phyloP scores from a whole-genome alignment of 2,113 vertebrate genomes.

The Tringa solitaria region DNA sequence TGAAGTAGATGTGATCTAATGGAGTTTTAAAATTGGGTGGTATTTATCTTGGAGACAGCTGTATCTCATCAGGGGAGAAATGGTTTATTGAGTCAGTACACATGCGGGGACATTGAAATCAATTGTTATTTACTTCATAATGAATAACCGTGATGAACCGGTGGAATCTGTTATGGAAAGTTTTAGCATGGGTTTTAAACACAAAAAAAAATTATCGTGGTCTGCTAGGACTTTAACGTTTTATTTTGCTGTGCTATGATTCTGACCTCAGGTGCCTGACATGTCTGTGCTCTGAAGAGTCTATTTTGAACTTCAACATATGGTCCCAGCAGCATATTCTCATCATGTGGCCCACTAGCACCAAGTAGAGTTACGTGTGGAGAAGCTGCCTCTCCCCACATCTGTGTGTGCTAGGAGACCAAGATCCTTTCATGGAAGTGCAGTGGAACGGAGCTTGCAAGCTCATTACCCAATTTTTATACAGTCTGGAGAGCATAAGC shows the following conservation, averaged over 20 bases:
- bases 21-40: neutral
- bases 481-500: neutral
- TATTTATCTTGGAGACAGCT: conserved; percentile 32
- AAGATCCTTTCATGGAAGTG: conserved; percentile 1
- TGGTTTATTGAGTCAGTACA: conserved; percentile 27
- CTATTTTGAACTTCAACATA: neutral
- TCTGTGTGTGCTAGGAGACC: neutral
- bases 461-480: neutral
- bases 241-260: neutral
- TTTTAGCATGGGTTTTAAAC: neutral
- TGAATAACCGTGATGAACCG: conserved; percentile 15
- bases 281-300: neutral
- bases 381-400: neutral
- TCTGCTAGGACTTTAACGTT: neutral
- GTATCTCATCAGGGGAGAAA: conserved; percentile 1
- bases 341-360: neutral
- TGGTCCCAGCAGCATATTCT: conserved; percentile 2
- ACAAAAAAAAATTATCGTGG: neutral
- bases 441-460: conserved; percentile 5
- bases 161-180: neutral
- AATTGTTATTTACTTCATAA: conserved; percentile 32
- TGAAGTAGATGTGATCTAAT: conserved; percentile 5
- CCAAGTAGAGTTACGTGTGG: neutral
- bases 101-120: neutral
- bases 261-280: neutral